A percentile compares a stretch with the other conserved stretches of the same genome.
phyloP scores from a whole-genome alignment of 2,888 invertebrate species.

The Eupithecia subumbrata region DNA sequence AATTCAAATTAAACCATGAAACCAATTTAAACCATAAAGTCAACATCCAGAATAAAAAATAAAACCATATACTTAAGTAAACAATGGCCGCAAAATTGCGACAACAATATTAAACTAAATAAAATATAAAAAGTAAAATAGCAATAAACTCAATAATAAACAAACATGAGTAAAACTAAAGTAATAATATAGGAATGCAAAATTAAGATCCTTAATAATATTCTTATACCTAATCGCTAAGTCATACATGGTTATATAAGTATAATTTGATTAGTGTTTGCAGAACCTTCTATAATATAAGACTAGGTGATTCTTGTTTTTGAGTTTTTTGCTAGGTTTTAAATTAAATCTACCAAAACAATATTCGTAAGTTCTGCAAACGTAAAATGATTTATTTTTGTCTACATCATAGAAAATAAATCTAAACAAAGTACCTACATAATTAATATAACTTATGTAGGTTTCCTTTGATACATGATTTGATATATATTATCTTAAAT shows the following conservation, averaged over 20 bases:
- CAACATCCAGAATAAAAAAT: not conserved
- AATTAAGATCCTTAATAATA: not conserved
- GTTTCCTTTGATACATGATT: too few relatives aligned
- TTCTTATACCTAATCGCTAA: not conserved
- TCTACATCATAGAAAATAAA: not conserved
- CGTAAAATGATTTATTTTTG: not conserved
- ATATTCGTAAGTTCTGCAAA: not conserved
- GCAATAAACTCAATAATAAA: not conserved
- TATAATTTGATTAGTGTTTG: not conserved
- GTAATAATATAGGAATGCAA: not conserved
- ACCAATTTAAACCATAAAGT: too few relatives aligned
- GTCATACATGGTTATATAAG: not conserved
- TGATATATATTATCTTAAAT: too few relatives aligned
- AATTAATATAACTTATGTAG: not conserved
- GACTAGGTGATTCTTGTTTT: not conserved
- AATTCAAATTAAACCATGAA: too few relatives aligned
- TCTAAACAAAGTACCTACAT: not conserved
- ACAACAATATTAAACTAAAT: not conserved
- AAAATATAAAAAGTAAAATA: not conserved
- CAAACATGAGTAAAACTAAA: not conserved
- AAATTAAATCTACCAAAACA: not conserved
- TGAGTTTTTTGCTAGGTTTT: not conserved
- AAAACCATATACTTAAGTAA: not conserved
- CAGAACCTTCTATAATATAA: not conserved
- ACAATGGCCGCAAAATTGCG: not conserved